Evolutionary conservation across 64 coral and sea anemone species (phyloP), one percentile per base, ranked within the genome.

Genomic region (Stichodactyla mertensii): DNA sequence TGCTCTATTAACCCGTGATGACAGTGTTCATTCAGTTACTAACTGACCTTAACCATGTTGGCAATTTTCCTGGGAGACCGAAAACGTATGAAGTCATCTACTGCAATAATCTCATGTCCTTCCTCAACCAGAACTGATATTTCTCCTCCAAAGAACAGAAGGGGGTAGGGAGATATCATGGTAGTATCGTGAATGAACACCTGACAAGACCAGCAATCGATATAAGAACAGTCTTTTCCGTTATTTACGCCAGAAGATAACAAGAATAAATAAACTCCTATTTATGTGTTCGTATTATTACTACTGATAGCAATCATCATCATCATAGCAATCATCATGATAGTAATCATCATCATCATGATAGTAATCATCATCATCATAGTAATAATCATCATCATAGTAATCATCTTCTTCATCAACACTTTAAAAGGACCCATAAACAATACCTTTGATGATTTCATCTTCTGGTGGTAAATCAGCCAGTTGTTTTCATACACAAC

Each of bases 141-240:
- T 6, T 91, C 86, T 2, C 97, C 97, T 86, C 97, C 97, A 84
- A 99, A 99, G 90, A 99, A 99, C 57, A 99, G 56, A n/a, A 99
- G 70, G 4, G 97, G 90, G 83, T 91, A 99, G 5, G 97, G 93
- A 10, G 97, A 88, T 14, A 99, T 94, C 90, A 94, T 90, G 4
- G 93, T 99, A 71, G 92, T 82, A 78, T 99, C 93, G 55, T 77
- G 86, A 57, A 87, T 74, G 67, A 87, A 87, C 14, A 87, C 70
- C 84, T 86, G 31, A 64, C 13, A 16, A 26, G 52, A 45, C 24
- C 62, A 22, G 0, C 19, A n/a, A 0, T n/a, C 4, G 7, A n/a
- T 1, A n/a, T n/a, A 66, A n/a, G 20, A n/a, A n/a, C 12, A 7
- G 19, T n/a, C 5, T 62, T 18, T 62, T 62, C 20, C 62, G 3